These are phyloP conservation scores for Anableps anableps DNA, from an alignment of 2,797 vertebrate genomes.

Conservation along the genomic window DNA sequence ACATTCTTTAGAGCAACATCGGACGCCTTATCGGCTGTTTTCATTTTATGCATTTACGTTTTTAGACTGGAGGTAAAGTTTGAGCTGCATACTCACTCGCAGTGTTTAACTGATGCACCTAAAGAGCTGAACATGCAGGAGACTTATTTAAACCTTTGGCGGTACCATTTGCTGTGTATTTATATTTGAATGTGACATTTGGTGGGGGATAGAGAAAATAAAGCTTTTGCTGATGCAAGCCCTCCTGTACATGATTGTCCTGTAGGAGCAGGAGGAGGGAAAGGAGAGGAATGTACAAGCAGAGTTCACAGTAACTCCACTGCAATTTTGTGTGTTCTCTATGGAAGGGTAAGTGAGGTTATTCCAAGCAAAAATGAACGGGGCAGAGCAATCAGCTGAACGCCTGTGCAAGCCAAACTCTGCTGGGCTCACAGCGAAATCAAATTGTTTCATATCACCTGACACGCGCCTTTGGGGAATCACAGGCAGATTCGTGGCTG, in stretches of 20 bases:
- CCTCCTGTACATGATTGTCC: slow-evolving; percentile 30
- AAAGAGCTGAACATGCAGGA: slow-evolving; percentile 29
- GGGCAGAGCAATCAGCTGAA: slow-evolving; percentile 8
- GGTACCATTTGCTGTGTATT: slow-evolving; percentile 30
- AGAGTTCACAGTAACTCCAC: slow-evolving; percentile 3
- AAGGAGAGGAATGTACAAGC: slow-evolving; percentile 5
- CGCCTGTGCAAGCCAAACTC: not conserved
- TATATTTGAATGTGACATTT: slow-evolving; percentile 28
- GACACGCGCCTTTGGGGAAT: not conserved
- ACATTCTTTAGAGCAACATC: not conserved
- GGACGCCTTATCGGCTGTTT: not conserved
- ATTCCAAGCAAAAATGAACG: slow-evolving; percentile 6
- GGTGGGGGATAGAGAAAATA: slow-evolving; percentile 28
- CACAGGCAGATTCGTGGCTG: slow-evolving; percentile 16
- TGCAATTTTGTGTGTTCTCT: slow-evolving; percentile 15
- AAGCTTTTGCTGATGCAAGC: slow-evolving; percentile 41
- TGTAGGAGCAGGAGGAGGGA: slow-evolving; percentile 16
- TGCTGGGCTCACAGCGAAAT: slow-evolving; percentile 9
- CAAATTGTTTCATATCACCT: slow-evolving; percentile 9
- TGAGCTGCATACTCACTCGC: not conserved
- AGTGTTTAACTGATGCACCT: not conserved
- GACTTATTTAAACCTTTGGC: slow-evolving; percentile 17
- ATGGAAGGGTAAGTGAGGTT: slow-evolving; percentile 19
- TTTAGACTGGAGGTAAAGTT: slow-evolving; percentile 1
- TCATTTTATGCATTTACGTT: not conserved